Evolutionary conservation across 1,140 invertebrate genomes (phyloP).

Genomic region (Pararge aegeria): DNA sequence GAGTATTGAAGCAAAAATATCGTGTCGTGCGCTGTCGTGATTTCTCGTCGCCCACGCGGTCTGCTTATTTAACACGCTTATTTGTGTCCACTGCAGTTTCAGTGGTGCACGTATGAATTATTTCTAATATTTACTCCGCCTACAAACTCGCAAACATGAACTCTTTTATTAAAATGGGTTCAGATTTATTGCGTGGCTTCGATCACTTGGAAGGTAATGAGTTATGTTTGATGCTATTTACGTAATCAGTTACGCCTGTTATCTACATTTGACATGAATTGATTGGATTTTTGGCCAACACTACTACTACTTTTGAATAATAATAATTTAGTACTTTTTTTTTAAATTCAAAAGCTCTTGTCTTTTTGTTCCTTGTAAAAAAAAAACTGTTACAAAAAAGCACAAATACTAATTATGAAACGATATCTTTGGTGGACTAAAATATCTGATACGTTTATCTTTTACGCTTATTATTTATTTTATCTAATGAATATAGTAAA

Average conservation of each 20-base stretch:
- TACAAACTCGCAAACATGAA: constrained; percentile 29
- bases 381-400: no score
- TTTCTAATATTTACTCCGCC: constrained; percentile 27
- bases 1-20: constrained; percentile 27
- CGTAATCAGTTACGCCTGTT: constrained; percentile 21
- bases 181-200: constrained; percentile 36
- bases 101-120: constrained; percentile 40
- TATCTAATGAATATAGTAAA: no score
- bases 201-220: constrained; percentile 38
- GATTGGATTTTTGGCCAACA: constrained; percentile 3
- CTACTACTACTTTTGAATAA: background rate
- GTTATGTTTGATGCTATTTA: constrained; percentile 19
- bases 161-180: constrained; percentile 25
- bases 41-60: constrained; percentile 37
- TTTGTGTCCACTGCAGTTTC: constrained; percentile 40
- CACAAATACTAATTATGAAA: no score
- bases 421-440: no score
- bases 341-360: background rate
- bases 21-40: constrained; percentile 28
- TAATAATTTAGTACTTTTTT: background rate
- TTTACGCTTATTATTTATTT: no score
- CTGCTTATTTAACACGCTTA: constrained; percentile 37
- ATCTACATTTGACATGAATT: background rate
- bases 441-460: no score
- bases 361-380: no score